Evolutionary conservation across 2,888 invertebrate species (phyloP).

Genomic region (Prosapia bicincta): DNA sequence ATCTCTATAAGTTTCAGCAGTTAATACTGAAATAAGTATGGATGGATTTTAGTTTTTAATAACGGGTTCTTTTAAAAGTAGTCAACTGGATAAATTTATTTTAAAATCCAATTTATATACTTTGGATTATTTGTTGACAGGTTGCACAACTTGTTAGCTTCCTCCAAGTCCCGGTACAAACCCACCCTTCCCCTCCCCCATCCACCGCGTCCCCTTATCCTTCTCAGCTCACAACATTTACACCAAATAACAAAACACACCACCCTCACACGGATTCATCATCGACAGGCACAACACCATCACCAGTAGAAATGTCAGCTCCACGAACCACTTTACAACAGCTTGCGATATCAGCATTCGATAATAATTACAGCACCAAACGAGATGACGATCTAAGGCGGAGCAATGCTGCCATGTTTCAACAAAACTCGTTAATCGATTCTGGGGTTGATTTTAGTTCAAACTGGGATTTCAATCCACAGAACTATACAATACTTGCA

Average conservation of each 20-base stretch:
- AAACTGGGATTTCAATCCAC: constrained; percentile 46
- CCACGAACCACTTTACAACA: constrained; percentile 43
- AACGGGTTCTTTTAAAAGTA: too few species aligned
- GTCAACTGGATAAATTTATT: too few species aligned
- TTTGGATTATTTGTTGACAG: constrained; percentile 48
- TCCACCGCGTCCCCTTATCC: constrained; percentile 35
- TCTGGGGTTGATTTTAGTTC: constrained; percentile 50
- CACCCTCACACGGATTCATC: constrained; percentile 14
- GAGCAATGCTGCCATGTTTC: constrained; percentile 9
- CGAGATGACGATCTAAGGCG: constrained; percentile 5
- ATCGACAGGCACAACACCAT: constrained; percentile 11
- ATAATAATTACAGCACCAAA: constrained; percentile 43
- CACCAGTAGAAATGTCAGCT: constrained; percentile 19
- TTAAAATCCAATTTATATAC: too few species aligned
- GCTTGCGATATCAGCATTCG: constrained; percentile 46
- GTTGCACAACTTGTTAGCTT: constrained; percentile 76
- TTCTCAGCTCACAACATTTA: constrained; percentile 35
- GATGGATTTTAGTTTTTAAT: too few species aligned
- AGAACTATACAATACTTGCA: constrained; percentile 46
- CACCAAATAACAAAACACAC: constrained; percentile 7
- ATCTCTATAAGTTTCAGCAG: too few species aligned
- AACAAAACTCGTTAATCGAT: constrained; percentile 47
- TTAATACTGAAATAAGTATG: too few species aligned
- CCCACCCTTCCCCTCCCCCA: constrained; percentile 34
- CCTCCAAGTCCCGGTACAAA: constrained; percentile 56